Evolutionary conservation across 2,888 invertebrate genomes (phyloP).

Genomic region (Sturmia bella): DNA sequence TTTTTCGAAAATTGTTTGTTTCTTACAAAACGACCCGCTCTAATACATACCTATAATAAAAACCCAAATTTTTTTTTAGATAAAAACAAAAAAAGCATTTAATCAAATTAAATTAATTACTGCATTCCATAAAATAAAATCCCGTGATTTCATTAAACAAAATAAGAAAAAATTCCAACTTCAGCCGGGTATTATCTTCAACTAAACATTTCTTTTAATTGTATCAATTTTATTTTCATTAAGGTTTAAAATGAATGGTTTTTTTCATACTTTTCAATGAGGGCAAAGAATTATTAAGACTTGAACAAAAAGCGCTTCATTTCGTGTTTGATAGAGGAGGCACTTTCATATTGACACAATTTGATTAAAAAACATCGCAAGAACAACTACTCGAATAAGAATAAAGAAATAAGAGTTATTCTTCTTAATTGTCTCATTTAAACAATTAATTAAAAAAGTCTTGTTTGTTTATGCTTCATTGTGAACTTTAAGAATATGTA

Average conservation of each 20-base stretch:
- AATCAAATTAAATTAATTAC: constrained; percentile 31
- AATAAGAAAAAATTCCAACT: constrained; percentile 10
- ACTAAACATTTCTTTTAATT: not conserved
- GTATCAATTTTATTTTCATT: constrained; percentile 23
- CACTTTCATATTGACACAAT: constrained; percentile 52
- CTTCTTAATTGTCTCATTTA: constrained; percentile 53
- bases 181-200: constrained; percentile 6
- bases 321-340: not conserved
- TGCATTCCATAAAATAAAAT: constrained; percentile 27
- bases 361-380: constrained; percentile 30
- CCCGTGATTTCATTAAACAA: constrained; percentile 41
- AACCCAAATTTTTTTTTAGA: not conserved
- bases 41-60: too few relatives aligned
- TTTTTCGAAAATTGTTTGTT: too few relatives aligned
- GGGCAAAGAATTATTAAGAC: constrained; percentile 18
- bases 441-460: constrained; percentile 59
- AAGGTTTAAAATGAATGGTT: not conserved
- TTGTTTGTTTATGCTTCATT: constrained; percentile 38
- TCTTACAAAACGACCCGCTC: too few relatives aligned
- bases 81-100: constrained; percentile 21
- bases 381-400: not conserved
- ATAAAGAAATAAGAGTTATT: constrained; percentile 17
- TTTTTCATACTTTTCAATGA: constrained; percentile 8
- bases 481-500: constrained; percentile 22
- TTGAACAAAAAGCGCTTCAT: not conserved